Percentiles rank a stretch among this genome's conserved stretches.
phyloP scores from a whole-genome alignment of 1,140 invertebrate genomes.

The Contarinia nasturtii region DNA sequence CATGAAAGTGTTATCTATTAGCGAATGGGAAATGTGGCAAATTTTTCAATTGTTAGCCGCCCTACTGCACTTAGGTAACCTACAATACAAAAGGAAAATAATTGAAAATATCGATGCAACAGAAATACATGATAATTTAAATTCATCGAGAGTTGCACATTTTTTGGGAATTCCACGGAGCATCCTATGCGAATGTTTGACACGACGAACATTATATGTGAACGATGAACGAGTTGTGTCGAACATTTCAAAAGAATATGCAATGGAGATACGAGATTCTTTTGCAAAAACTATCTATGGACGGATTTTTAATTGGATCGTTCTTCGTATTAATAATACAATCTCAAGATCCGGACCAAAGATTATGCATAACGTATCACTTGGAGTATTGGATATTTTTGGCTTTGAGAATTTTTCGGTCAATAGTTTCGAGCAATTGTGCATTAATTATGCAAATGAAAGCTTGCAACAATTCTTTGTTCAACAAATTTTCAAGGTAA shows the following conservation, averaged over 20 bases:
- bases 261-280: slow-evolving; percentile 71
- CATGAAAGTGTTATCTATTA: slow-evolving; percentile 82
- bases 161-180: slow-evolving; percentile 49
- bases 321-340: slow-evolving; percentile 76
- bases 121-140: slow-evolving; percentile 47
- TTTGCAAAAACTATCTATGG: slow-evolving; percentile 88
- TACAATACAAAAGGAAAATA: slow-evolving; percentile 60
- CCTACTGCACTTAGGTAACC: slow-evolving; percentile 77
- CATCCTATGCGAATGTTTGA: slow-evolving; percentile 57
- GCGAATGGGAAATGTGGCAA: slow-evolving; percentile 63
- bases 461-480: slow-evolving; percentile 95
- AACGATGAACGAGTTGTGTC: slow-evolving; percentile 70
- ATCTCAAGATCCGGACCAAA: slow-evolving; percentile 45
- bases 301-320: slow-evolving; percentile 76
- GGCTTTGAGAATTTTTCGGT: slow-evolving; percentile 88
- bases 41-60: slow-evolving; percentile 67
- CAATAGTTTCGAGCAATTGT: slow-evolving; percentile 92
- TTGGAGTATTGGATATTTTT: slow-evolving; percentile 90
- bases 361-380: slow-evolving; percentile 38
- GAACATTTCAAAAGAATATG: slow-evolving; percentile 45
- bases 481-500: slow-evolving; percentile 62
- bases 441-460: slow-evolving; percentile 96
- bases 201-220: slow-evolving; percentile 70
- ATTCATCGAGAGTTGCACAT: slow-evolving; percentile 41
- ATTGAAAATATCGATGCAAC: slow-evolving; percentile 63